Evolutionary conservation across 2,888 invertebrate genomes (phyloP).

Genomic region (Chrysodeixis includens): DNA sequence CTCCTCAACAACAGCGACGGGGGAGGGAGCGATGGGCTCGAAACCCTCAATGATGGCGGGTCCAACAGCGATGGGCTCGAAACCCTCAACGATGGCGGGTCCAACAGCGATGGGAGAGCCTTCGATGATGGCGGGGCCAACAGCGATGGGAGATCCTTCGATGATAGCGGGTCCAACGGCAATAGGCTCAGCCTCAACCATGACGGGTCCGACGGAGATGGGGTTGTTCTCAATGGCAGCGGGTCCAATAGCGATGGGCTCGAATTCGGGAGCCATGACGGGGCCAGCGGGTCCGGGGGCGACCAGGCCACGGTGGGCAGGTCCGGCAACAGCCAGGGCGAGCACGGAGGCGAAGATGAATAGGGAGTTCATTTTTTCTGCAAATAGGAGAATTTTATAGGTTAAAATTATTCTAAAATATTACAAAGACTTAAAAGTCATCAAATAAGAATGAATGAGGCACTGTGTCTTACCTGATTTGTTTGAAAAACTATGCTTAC

Average conservation of each 20-base stretch:
- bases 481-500: conserved; percentile 49
- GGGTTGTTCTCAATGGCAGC: conserved; percentile 50
- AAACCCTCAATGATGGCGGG: conserved; percentile 24
- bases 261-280: conserved; percentile 14
- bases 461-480: conserved; percentile 44
- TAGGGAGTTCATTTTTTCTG: conserved; percentile 55
- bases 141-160: conserved; percentile 26
- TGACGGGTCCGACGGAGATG: conserved; percentile 44
- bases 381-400: conserved; percentile 11
- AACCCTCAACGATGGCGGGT: conserved; percentile 17
- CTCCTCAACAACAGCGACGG: conserved; percentile 7
- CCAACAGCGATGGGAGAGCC: conserved; percentile 29
- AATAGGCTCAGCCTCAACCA: conserved; percentile 30
- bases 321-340: conserved; percentile 55
- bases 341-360: conserved; percentile 50
- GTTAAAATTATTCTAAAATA: neutral
- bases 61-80: conserved; percentile 19
- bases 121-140: conserved; percentile 35
- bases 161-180: conserved; percentile 48
- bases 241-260: conserved; percentile 44
- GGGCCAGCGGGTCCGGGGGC: conserved; percentile 40
- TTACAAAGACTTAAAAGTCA: too few species aligned
- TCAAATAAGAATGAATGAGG: too few species aligned
- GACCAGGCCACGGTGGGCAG: conserved; percentile 55
- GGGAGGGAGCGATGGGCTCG: conserved; percentile 14